A percentile compares a stretch with the other conserved stretches of the same genome.
phyloP scores from a whole-genome alignment of 2,113 vertebrate genomes.

The Potamarius usumacintae region DNA sequence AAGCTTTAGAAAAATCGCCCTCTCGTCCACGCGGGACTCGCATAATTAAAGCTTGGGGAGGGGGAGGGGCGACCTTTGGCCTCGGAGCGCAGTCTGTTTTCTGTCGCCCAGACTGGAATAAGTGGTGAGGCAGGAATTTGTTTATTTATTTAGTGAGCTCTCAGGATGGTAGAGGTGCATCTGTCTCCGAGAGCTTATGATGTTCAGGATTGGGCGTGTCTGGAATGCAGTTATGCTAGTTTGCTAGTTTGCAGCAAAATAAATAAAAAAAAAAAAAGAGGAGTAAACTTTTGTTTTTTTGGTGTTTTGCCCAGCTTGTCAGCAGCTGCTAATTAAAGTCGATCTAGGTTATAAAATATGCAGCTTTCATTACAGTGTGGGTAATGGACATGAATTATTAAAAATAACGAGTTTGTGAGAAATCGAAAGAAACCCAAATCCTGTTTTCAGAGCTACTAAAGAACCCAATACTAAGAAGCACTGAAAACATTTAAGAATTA shows the following conservation, averaged over 20 bases:
- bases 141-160: constrained; percentile 34
- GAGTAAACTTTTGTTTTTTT: background rate
- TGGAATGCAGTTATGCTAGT: constrained; percentile 4
- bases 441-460: background rate
- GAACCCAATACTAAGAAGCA: background rate
- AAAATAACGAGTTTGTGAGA: background rate
- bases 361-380: background rate
- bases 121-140: background rate
- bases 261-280: background rate
- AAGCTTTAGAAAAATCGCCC: constrained; percentile 28
- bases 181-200: background rate
- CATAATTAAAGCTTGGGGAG: constrained; percentile 32
- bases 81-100: constrained; percentile 29
- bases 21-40: constrained; percentile 8
- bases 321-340: constrained; percentile 1
- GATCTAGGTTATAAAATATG: constrained; percentile 7
- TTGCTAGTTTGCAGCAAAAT: background rate
- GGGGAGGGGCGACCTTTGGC: constrained; percentile 21
- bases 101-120: constrained; percentile 23
- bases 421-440: background rate
- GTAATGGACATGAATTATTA: background rate
- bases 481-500: background rate
- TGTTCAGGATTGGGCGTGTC: background rate
- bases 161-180: background rate
- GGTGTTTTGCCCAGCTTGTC: background rate